These are phyloP conservation scores for Caenorhabditis doughertyi DNA, from an alignment of 2,888 invertebrate species.

Conservation along the genomic window DNA sequence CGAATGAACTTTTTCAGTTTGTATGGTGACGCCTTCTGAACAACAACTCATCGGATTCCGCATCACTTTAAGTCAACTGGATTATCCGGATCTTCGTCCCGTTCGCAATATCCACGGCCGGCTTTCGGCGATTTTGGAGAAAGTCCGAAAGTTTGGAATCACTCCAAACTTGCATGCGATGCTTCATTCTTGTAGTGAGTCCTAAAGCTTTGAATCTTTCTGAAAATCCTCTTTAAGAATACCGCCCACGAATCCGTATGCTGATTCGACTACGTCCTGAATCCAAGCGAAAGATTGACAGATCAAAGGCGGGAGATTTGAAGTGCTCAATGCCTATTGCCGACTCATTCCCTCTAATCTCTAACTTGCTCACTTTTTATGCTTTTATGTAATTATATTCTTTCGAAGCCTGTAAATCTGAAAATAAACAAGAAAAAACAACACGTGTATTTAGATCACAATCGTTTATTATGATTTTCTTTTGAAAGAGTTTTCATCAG, in stretches of 20 bases:
- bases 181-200: constrained; percentile 42
- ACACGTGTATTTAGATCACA: constrained; percentile 37
- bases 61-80: constrained; percentile 19
- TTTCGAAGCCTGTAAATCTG: constrained; percentile 6
- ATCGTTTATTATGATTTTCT: constrained; percentile 28
- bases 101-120: constrained; percentile 28
- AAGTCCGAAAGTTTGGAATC: constrained; percentile 27
- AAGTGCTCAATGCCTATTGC: constrained; percentile 25
- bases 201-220: neutral
- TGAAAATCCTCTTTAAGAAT: constrained; percentile 38
- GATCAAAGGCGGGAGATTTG: neutral
- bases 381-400: constrained; percentile 43
- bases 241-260: constrained; percentile 56
- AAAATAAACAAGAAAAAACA: constrained; percentile 9
- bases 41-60: constrained; percentile 54
- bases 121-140: constrained; percentile 40
- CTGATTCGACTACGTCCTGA: constrained; percentile 33
- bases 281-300: constrained; percentile 37
- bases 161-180: constrained; percentile 4
- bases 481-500: constrained; percentile 6
- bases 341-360: constrained; percentile 11
- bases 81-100: constrained; percentile 11
- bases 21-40: constrained; percentile 34
- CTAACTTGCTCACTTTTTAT: constrained; percentile 46
- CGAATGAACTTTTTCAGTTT: constrained; percentile 34